Evolutionary conservation across 2,113 vertebrate genomes (phyloP), one percentile per base, ranked within the genome.

Genomic region (Erythrocebus patas): DNA sequence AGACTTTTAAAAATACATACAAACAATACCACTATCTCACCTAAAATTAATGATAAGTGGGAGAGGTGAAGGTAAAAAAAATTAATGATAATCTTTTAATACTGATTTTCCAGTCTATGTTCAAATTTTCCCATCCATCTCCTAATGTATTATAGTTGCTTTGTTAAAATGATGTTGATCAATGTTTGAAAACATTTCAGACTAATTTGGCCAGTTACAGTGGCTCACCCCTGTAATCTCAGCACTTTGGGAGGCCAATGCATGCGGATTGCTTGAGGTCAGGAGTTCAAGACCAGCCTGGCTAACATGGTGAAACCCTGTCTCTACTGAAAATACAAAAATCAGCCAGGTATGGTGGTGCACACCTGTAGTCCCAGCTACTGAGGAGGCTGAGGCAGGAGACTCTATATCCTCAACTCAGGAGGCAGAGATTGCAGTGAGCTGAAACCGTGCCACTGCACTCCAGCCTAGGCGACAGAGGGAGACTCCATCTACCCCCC

Each of bases 61-160:
- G 59, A 61, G 23, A 25, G 23, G 59, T 18, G 18, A 18, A 55
- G 52, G 52, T 55, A 55, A 55, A 55, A 55, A 55, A 20, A 55
- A 76, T 75, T 55, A 75, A 97, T 20, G 35, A 48, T 66, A 89
- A 89, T 76, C 68, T 50, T 35, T 93, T 82, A 95, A 86, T 90
- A 86, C 55, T 8, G n/a, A 70, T 83, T 55, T 81, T 76, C 57
- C 6, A 82, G 52, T 81, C 55, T 81, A 17, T 84, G 55, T 80
- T 92, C 73, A 92, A 89, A 59, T 94, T 79, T 66, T 48, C 55
- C 4, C 30, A 64, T 52, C 70, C 12, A 13, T 81, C 73, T 93
- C 48, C 38, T 92, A 72, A 78, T 82, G 40, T 95, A 79, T 66
- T 50, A 68, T 3, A 30, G 66, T 73, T 92, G 32, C 27, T 85